Evolutionary conservation across 2,888 invertebrate genomes (phyloP).

Genomic region (Laspeyria flexula): DNA sequence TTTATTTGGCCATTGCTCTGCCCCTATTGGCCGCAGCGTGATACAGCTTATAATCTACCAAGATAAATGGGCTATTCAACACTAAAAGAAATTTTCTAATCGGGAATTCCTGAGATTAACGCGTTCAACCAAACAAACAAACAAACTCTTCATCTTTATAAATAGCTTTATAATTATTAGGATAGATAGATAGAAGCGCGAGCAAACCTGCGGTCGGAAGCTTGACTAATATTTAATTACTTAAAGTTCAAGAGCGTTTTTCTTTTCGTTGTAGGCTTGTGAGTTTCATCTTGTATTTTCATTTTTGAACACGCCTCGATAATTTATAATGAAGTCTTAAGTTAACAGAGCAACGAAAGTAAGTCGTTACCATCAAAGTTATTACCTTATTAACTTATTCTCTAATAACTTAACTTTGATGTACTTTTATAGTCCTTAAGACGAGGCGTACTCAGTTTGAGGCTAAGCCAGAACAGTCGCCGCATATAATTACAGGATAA

Average conservation of each 20-base stretch:
- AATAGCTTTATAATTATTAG: too few species aligned
- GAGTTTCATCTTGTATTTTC: conserved; percentile 27
- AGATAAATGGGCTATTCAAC: too few species aligned
- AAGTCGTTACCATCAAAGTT: conserved; percentile 35
- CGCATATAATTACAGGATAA: conserved; percentile 33
- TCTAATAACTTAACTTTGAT: conserved; percentile 43
- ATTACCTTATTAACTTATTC: conserved; percentile 42
- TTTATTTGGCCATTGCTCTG: too few species aligned
- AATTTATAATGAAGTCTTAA: conserved; percentile 39
- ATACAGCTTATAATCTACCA: too few species aligned
- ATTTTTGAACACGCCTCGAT: conserved; percentile 33
- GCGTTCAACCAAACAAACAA: too few species aligned
- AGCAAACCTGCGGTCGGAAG: too few species aligned
- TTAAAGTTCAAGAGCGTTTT: neutral
- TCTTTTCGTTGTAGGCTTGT: conserved; percentile 20
- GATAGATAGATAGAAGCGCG: too few species aligned
- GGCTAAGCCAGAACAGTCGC: conserved; percentile 27
- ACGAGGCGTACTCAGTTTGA: conserved; percentile 9
- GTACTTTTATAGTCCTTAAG: conserved; percentile 35
- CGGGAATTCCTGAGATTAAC: too few species aligned
- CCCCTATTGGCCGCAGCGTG: too few species aligned
- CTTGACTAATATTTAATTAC: conserved; percentile 1
- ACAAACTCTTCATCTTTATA: too few species aligned
- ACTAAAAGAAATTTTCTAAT: too few species aligned
- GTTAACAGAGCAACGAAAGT: conserved; percentile 36